Conservation (phyloP, 2,888 invertebrate genomes). For the Zaprionus obscuricornis region DNA sequence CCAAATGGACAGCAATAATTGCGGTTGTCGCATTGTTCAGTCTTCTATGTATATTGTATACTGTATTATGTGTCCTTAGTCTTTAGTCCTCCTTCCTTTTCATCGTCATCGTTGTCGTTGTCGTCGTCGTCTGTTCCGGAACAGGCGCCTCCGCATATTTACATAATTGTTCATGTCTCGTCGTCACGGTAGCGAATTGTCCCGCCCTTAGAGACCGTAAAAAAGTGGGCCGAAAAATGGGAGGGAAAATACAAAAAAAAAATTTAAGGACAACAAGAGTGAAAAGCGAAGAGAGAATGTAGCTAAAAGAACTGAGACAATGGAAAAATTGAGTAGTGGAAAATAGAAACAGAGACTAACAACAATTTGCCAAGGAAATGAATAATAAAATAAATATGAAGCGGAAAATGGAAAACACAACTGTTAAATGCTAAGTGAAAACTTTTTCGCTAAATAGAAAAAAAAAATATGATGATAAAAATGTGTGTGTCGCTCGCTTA, state of each 20-base stretch:
- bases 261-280: neutral
- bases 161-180: conserved; percentile 74
- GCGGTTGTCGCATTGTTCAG: conserved; percentile 72
- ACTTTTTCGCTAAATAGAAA: neutral
- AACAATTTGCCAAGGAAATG: conserved; percentile 6
- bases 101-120: too few species aligned
- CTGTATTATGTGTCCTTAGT: too few species aligned
- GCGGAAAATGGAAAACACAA: conserved; percentile 20
- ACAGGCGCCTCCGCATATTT: conserved; percentile 70
- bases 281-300: too few species aligned
- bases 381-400: conserved; percentile 14
- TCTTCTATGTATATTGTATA: too few species aligned
- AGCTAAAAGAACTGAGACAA: too few species aligned
- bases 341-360: neutral
- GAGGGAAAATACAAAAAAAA: conserved; percentile 1
- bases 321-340: too few species aligned
- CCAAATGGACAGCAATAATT: conserved; percentile 72
- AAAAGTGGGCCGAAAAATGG: neutral
- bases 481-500: too few species aligned
- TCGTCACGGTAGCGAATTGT: conserved; percentile 45
- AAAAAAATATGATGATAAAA: neutral
- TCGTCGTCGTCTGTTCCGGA: conserved; percentile 43
- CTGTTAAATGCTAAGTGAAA: neutral
- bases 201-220: too few species aligned
- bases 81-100: neutral